Conservation (phyloP, 2,113 vertebrate genomes). For the Hippolais icterina region DNA sequence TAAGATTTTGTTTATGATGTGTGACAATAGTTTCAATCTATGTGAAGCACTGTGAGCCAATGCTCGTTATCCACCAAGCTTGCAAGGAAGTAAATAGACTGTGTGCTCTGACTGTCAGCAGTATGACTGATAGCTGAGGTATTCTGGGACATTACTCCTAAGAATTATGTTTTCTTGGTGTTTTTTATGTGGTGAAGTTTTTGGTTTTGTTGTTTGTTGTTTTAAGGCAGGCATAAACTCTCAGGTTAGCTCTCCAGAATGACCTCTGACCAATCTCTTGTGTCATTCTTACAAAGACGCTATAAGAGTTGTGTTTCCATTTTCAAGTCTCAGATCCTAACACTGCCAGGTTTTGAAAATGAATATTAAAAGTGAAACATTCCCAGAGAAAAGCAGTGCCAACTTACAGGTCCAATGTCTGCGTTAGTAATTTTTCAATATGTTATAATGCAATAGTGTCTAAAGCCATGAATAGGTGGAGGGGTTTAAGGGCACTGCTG, state of each 20-base stretch:
- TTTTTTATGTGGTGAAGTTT: background rate
- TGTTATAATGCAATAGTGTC: background rate
- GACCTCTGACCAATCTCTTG: background rate
- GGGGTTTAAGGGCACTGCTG: background rate
- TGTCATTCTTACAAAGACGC: background rate
- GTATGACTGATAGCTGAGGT: background rate
- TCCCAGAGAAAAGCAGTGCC: background rate
- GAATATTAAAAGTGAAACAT: background rate
- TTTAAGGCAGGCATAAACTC: background rate
- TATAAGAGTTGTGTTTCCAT: background rate
- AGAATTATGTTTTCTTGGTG: background rate
- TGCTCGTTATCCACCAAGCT: background rate
- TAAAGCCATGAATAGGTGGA: background rate
- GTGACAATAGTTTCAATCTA: background rate
- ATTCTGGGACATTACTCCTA: background rate
- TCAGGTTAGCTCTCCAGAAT: background rate
- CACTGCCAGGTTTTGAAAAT: background rate
- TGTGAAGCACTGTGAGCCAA: background rate
- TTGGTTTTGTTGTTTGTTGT: background rate
- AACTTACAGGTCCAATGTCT: rapidly evolving
- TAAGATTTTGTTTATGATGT: background rate
- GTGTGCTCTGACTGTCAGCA: rapidly evolving
- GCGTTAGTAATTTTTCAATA: background rate
- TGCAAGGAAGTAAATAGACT: background rate
- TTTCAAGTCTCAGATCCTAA: background rate